Percentiles rank a stretch among this genome's conserved stretches.
Conservation (phyloP, 2,888 invertebrate species). For the Lepeophtheirus nordmannii region DNA sequence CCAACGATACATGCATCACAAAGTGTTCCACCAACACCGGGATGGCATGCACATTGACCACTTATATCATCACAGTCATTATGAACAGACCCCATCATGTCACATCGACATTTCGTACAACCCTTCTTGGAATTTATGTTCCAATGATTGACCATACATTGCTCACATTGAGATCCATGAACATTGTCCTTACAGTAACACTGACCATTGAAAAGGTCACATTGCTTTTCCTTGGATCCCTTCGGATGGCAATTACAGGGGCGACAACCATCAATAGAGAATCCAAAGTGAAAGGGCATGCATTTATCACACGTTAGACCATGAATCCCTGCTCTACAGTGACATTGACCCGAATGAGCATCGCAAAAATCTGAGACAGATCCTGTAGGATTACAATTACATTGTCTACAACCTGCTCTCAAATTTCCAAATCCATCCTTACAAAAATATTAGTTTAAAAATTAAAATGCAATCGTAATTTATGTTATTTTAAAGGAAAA, state of each 20-base stretch:
- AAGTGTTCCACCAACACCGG: slow-evolving; percentile 58
- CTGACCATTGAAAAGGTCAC: neutral
- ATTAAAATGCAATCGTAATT: too few species aligned
- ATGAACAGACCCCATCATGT: slow-evolving; percentile 51
- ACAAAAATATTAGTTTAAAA: too few species aligned
- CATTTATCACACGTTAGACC: slow-evolving; percentile 57
- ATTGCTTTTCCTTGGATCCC: neutral
- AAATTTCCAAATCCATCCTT: slow-evolving; percentile 22
- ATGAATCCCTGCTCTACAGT: slow-evolving; percentile 52
- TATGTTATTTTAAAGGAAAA: too few species aligned
- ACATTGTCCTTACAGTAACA: neutral
- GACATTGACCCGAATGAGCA: slow-evolving; percentile 58
- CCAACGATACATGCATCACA: slow-evolving; percentile 56
- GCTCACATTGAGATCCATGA: neutral
- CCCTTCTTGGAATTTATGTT: slow-evolving; percentile 34
- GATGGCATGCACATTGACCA: slow-evolving; percentile 53
- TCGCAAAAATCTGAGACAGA: slow-evolving; percentile 54
- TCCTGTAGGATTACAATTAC: slow-evolving; percentile 39
- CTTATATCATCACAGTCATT: slow-evolving; percentile 52
- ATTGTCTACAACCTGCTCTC: slow-evolving; percentile 16
- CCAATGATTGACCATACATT: slow-evolving; percentile 28
- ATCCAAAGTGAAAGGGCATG: slow-evolving; percentile 58
- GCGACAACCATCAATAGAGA: slow-evolving; percentile 57
- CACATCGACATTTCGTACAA: slow-evolving; percentile 65
- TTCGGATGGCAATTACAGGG: slow-evolving; percentile 13